A percentile compares a stretch with the other conserved stretches of the same genome.
Conservation (phyloP, 2,797 vertebrate genomes). For the Scolopax rusticola region DNA sequence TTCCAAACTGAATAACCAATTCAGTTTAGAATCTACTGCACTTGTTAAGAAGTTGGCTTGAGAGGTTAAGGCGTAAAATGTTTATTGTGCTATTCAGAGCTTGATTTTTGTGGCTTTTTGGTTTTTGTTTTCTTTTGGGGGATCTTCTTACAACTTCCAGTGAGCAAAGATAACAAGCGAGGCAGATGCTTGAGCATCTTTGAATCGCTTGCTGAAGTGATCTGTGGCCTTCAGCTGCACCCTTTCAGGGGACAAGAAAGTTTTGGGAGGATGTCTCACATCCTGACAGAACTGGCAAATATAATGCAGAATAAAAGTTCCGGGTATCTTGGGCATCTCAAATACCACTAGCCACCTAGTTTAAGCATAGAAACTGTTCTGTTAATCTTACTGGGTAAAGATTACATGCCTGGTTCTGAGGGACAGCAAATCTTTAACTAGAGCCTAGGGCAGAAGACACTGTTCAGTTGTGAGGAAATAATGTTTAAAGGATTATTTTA, state of each 20-base stretch:
- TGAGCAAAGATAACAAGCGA: background rate
- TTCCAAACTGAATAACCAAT: background rate
- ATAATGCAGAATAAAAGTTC: background rate
- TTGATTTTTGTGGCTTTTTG: background rate
- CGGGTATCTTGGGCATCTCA: background rate
- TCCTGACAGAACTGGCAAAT: background rate
- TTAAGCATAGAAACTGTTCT: background rate
- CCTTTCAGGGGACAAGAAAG: background rate
- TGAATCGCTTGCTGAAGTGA: background rate
- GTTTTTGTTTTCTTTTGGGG: too few species aligned
- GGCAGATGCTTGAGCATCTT: background rate
- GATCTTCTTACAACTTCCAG: background rate
- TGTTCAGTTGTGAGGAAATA: background rate
- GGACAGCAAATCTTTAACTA: background rate
- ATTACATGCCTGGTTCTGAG: background rate
- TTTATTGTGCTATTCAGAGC: background rate
- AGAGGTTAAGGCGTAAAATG: background rate
- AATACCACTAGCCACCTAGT: background rate
- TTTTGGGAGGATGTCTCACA: fast-evolving
- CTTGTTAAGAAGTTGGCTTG: background rate
- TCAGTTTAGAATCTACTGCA: background rate
- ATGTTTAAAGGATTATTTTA: background rate
- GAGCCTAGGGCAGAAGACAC: background rate
- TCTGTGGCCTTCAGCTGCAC: background rate
- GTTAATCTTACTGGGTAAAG: background rate